Percentiles rank a stretch among this genome's conserved stretches.
Evolutionary conservation across 2,113 vertebrate genomes (phyloP).

Genomic region (Heteronetta atricapilla): DNA sequence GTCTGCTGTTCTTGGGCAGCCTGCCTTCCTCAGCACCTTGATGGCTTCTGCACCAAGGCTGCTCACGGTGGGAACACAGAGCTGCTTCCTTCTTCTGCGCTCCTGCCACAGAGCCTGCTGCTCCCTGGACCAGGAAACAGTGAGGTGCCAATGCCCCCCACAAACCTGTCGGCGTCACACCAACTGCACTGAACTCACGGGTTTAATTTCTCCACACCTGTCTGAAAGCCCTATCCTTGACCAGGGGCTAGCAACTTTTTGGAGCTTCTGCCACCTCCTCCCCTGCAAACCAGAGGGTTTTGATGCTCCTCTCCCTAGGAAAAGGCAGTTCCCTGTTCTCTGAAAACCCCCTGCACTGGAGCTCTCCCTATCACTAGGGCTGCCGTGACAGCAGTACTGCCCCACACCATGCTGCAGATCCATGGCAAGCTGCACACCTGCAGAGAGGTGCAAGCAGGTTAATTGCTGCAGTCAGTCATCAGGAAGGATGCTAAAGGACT

Average conservation of each 20-base stretch:
- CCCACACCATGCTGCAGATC: fast-evolving
- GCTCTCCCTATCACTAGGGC: fast-evolving
- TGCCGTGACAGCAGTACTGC: background rate
- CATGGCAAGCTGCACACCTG: background rate
- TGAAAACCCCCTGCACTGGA: background rate
- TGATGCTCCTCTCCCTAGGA: background rate
- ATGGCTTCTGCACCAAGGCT: background rate
- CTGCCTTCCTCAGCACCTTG: fast-evolving
- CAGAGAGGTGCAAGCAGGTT: background rate
- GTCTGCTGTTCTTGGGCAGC: background rate
- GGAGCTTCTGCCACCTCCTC: background rate
- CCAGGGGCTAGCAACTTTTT: background rate
- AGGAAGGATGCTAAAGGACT: background rate
- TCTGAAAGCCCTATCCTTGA: background rate
- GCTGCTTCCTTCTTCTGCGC: background rate
- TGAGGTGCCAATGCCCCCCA: background rate
- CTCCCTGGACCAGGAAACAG: background rate
- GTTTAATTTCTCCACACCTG: background rate
- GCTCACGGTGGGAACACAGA: background rate
- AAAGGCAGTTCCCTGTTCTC: background rate
- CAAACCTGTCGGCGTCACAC: background rate
- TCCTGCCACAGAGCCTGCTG: background rate
- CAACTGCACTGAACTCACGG: fast-evolving
- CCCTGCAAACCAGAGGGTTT: background rate
- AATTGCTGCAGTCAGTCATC: background rate